These are phyloP conservation scores for Pygocentrus nattereri DNA, from an alignment of 2,797 vertebrate species.

Conservation along the genomic window DNA sequence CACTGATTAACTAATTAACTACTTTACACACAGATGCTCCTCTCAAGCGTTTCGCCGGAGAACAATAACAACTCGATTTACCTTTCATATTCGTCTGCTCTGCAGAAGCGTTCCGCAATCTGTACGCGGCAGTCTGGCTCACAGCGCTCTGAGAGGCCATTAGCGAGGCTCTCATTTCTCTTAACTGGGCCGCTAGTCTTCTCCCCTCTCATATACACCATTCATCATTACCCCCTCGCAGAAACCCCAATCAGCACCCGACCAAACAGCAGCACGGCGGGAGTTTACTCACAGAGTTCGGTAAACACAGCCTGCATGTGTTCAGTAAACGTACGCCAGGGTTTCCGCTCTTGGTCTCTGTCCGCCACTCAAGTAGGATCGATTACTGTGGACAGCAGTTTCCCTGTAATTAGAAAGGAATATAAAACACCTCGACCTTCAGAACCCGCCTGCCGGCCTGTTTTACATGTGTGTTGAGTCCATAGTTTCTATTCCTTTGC, in stretches of 20 bases:
- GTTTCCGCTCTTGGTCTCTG: background rate
- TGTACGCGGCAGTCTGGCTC: background rate
- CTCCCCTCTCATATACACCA: background rate
- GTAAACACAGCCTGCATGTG: background rate
- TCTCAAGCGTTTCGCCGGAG: background rate
- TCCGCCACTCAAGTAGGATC: too few relatives aligned
- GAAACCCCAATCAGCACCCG: conserved; percentile 7
- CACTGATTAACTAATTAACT: conserved; percentile 26
- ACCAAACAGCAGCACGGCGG: background rate
- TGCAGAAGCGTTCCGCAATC: background rate
- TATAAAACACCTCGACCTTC: too few relatives aligned
- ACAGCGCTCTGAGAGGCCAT: background rate
- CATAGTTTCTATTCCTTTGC: too few relatives aligned
- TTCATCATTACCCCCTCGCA: conserved; percentile 3
- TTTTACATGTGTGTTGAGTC: too few relatives aligned
- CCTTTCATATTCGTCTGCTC: background rate
- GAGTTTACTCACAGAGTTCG: background rate
- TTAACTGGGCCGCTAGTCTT: background rate
- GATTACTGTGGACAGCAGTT: too few relatives aligned
- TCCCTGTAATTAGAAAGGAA: too few relatives aligned
- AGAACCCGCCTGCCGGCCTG: too few relatives aligned
- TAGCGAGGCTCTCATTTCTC: conserved; percentile 10
- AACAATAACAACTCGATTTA: background rate
- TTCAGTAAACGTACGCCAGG: background rate
- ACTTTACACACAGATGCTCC: conserved; percentile 21